phyloP scores from a whole-genome alignment of 2,888 invertebrate genomes.

The Polyommatus icarus region DNA sequence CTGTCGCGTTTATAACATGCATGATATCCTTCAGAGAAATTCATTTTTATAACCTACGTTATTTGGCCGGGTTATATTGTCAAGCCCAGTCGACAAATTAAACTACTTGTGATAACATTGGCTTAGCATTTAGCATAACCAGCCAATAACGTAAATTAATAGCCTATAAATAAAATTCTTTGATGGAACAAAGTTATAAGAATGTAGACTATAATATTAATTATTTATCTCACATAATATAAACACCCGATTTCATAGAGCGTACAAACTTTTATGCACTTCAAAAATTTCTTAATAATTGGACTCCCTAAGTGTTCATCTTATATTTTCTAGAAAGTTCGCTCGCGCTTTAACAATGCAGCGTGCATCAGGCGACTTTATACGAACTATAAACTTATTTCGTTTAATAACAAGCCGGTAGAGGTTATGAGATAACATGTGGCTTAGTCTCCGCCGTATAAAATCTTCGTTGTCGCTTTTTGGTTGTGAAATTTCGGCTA shows the following conservation, averaged over 20 bases:
- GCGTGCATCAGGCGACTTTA: conserved; percentile 41
- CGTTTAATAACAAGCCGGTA: conserved; percentile 44
- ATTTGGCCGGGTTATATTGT: no score
- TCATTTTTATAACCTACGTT: no score
- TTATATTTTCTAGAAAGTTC: conserved; percentile 15
- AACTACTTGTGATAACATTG: no score
- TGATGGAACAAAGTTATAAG: not conserved
- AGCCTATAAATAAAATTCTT: not conserved
- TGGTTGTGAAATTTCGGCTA: conserved; percentile 19
- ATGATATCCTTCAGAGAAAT: no score
- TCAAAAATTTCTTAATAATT: conserved; percentile 54
- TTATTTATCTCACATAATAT: not conserved
- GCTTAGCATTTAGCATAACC: not conserved
- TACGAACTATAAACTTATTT: conserved; percentile 48
- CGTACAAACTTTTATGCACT: conserved; percentile 40
- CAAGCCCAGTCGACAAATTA: no score
- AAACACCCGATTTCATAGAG: conserved; percentile 41
- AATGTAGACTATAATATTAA: not conserved
- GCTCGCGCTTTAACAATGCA: conserved; percentile 38
- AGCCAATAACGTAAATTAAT: not conserved
- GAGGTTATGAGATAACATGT: conserved; percentile 40
- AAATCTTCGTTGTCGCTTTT: conserved; percentile 26
- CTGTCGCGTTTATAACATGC: not conserved
- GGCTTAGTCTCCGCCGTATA: conserved; percentile 39
- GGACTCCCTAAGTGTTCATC: conserved; percentile 43